Evolutionary conservation across 64 coral and sea anemone species (phyloP), one percentile per base, ranked within the genome.

Genomic region (Actinia tenebrosa): DNA sequence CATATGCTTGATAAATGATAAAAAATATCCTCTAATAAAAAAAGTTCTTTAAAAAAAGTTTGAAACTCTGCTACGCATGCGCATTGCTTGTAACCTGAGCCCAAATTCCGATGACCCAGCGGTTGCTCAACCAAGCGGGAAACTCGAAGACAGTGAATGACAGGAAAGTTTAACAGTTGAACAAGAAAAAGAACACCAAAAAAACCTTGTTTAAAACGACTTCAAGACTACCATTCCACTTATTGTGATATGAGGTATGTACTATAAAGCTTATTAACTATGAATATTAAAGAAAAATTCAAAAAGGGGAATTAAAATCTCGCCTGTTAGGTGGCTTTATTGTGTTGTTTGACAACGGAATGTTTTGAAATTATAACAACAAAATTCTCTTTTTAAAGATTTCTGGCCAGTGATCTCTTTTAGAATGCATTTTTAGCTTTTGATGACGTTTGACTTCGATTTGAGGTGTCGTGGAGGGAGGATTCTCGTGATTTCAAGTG

Each of bases 331-430:
- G 69, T 75, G 69, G 69, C 69, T 75, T 75, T 75, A 25, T 75
- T n/a, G 25, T 75, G n/a, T 37, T 75, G 69, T 75, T 75, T 75
- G 69, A 75, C 69, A 75, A 75, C 69, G 69, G 69, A 75, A 75
- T 75, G 69, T 75, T 75, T 75, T 10, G 69, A 75, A 75, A 75
- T 30, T 75, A 30, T 27, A 75, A 75, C 23, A 75, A 30, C 11
- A 14, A 66, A 42, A 75, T 27, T 71, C 25, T 25, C n/a, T 25
- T 75, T 14, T 27, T 11, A 15, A 43, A n/a, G 25, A 42, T 75
- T 75, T 75, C 10, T 75, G 13, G 27, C 3, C 22, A 30, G 2
- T 75, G 25, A 75, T 75, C 69, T n/a, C 7, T 75, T 75, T 75
- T 75, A 27, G 1, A 75, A 42, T 27, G 1, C 20, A 14, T 14